Evolutionary conservation across 2,888 invertebrate genomes (phyloP), one percentile per base, ranked within the genome.

Genomic region (Erpobdella octoculata): DNA sequence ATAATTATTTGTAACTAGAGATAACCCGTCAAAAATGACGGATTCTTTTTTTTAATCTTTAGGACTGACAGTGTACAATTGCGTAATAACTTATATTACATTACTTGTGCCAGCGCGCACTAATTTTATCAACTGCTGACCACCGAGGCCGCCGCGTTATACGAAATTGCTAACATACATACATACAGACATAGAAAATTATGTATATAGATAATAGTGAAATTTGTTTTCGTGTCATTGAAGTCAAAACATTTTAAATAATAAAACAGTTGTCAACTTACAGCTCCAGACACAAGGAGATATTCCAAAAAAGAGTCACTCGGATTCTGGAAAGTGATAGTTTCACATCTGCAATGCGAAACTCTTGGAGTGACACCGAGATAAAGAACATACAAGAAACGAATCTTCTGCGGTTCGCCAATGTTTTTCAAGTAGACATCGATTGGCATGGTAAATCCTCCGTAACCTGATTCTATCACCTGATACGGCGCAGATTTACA

Each of bases 391-490:
- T 69, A 69, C 53, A 69, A 18, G 28, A 48, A 48, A 2, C 69
- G n/a, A 25, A 69, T 35, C 28, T 21, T 58, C 4, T 48, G n/a
- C 5, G 48, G 33, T n/a, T 69, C 35, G 25, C 35, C 58, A 9
- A 28, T 36, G n/a, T 18, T 53, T 58, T 48, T 69, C 31, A 69
- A 48, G 33, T 48, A 36, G 53, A 69, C 37, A n/a, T 69, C 69
- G 21, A 69, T 36, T 0, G 91, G 90, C 74, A 95, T 86, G 66
- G 88, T 86, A 83, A 96, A 96, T 41, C 95, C 93, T 73, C 93
- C 95, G 86, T 95, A 96, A 6, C 96, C 95, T 21, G 92, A 91
- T 82, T 95, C 94, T 78, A 90, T 89, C 37, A 96, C 88, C 69
- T 88, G 85, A 84, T 91, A 96, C 2, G 95, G 95, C 68, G 94